phyloP scores from a whole-genome alignment of 2,888 invertebrate species.

The Ectemnius continuus region DNA sequence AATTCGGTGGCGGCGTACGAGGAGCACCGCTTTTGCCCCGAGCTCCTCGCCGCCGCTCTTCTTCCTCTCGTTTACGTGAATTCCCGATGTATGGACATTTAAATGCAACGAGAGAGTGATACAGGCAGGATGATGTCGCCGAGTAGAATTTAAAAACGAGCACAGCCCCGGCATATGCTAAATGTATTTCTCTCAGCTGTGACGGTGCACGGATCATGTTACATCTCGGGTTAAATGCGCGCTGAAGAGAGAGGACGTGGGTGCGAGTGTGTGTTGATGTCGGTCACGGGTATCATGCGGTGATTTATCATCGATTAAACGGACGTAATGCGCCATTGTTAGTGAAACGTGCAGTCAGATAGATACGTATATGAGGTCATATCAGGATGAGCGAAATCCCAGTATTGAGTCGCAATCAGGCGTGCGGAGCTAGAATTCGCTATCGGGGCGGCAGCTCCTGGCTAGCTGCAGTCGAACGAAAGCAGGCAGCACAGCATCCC shows the following conservation, averaged over 20 bases:
- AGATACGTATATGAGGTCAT: constrained; percentile 65
- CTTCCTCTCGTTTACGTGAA: no score
- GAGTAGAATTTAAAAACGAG: no score
- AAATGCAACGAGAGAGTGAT: no score
- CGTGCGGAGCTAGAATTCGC: constrained; percentile 57
- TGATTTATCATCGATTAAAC: constrained; percentile 74
- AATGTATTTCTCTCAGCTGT: constrained; percentile 43
- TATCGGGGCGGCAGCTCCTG: constrained; percentile 17
- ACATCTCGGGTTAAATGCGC: constrained; percentile 29
- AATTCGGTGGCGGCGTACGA: neutral
- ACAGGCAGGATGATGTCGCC: no score
- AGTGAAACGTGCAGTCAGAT: constrained; percentile 64
- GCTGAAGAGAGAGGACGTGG: constrained; percentile 24
- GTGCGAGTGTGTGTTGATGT: constrained; percentile 17
- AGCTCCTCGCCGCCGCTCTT: no score
- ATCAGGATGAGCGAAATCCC: constrained; percentile 65
- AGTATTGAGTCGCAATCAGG: constrained; percentile 71
- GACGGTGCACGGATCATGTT: constrained; percentile 11
- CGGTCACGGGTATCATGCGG: constrained; percentile 60
- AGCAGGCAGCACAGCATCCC: constrained; percentile 8
- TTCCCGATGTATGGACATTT: no score
- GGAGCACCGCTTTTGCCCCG: no score
- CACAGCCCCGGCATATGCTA: constrained; percentile 30
- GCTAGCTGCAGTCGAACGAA: constrained; percentile 1
- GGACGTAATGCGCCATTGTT: constrained; percentile 71